Base-by-base conservation (phyloP, 92 coral and sea anemone species). In the Zoanthus sansibaricus region DNA sequence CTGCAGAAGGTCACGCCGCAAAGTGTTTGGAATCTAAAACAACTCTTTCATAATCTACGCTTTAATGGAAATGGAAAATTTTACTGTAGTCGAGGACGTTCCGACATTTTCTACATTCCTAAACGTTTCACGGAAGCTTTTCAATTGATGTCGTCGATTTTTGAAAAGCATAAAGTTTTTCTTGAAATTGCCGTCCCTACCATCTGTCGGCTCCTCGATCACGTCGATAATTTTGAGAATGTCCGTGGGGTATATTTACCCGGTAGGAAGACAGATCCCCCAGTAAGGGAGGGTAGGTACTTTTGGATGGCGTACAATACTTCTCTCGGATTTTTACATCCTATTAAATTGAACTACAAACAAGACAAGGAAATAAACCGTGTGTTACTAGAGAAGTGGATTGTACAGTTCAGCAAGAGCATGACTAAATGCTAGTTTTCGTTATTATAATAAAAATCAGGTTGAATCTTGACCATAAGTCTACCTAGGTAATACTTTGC, bases 131-230 rank as follows among this genome's bases (percentile, higher is more conserved):
- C 92, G 9, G 88, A 89, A 12, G 73, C 66, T 30, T 96, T 94
- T 80, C 89, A 86, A 77, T 72, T 86, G 30, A 72, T 94, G 66
- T 92, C 98, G 30, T 77, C 92, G 79, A 64, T 93, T 59, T 96
- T 96, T 76, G 87, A 89, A 64, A 96, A 96, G 71, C 98, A 96
- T 72, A 52, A 91, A 10, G 90, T 95, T 17, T 96, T 96, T 76
- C 91, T 94, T 42, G 98, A 96, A 88, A 94, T 96, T 46, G 95
- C 98, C 4, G 90, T 94, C 18, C 98, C 98, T 1, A 94, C 98
- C 48, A 94, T 96, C 4, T 88, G 92, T 20, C 92, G 98, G 33
- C 89, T 94, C 92, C 80, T 94, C 18, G 98, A 96, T 79, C 30
- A 49, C 7, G 89, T 61, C 52, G 89, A 77, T 0, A 89, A 94